Conservation (phyloP, 2,888 invertebrate species). For the Mellilla xanthometata region DNA sequence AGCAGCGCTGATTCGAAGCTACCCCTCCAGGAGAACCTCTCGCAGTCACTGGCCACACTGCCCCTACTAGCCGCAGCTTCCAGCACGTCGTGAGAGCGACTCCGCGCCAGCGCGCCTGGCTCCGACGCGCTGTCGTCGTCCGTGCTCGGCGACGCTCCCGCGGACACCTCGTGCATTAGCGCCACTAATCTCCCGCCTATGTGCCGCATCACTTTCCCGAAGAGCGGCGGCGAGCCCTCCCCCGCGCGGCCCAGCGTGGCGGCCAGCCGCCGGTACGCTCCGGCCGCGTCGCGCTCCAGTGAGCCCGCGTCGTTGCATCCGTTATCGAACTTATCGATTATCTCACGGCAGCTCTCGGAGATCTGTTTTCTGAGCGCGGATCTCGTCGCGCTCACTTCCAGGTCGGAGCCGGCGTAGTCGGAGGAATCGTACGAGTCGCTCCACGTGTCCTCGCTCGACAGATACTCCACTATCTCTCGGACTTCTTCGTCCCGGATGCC, state of each 20-base stretch:
- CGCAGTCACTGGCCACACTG: conserved; percentile 92
- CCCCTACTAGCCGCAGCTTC: conserved; percentile 82
- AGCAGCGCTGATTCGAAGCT: conserved; percentile 95
- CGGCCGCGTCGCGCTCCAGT: conserved; percentile 89
- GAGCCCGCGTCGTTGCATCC: conserved; percentile 81
- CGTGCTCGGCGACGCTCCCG: conserved; percentile 88
- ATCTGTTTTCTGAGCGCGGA: conserved; percentile 91
- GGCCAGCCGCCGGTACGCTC: conserved; percentile 93
- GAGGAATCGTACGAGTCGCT: conserved; percentile 96
- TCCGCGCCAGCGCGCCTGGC: conserved; percentile 86
- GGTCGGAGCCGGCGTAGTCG: conserved; percentile 94
- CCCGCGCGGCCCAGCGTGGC: conserved; percentile 91
- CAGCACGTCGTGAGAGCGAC: conserved; percentile 91
- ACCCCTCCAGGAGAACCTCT: conserved; percentile 95
- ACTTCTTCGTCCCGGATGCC: conserved; percentile 95
- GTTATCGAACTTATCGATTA: conserved; percentile 93
- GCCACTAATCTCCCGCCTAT: conserved; percentile 94
- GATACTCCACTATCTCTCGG: conserved; percentile 94
- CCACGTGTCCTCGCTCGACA: conserved; percentile 96
- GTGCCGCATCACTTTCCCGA: conserved; percentile 96
- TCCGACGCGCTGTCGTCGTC: conserved; percentile 89
- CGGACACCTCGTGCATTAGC: conserved; percentile 95
- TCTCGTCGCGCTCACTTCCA: conserved; percentile 87
- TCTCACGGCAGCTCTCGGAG: conserved; percentile 93
- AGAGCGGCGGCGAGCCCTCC: conserved; percentile 89